Conservation (phyloP, 1,140 invertebrate genomes). For the Zaprionus ghesquierei region DNA sequence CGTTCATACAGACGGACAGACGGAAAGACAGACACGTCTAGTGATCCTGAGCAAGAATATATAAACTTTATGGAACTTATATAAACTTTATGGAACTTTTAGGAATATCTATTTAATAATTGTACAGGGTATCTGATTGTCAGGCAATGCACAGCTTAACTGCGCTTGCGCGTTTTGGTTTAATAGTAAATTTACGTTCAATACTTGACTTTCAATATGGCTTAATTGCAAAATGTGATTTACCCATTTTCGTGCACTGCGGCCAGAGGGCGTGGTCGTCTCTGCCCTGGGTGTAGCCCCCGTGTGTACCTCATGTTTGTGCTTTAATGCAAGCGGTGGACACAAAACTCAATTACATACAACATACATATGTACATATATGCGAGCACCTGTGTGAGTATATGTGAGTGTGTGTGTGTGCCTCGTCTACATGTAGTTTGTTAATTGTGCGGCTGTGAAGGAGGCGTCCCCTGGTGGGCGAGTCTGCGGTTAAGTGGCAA, state of each 20-base stretch:
- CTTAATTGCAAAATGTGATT: conserved; percentile 65
- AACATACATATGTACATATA: background rate
- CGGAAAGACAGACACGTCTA: too few relatives aligned
- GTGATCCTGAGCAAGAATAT: too few relatives aligned
- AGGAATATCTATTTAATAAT: background rate
- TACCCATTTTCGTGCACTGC: conserved; percentile 14
- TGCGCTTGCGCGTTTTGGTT: background rate
- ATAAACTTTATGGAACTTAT: too few relatives aligned
- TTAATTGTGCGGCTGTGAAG: conserved; percentile 8
- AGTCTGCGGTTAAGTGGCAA: conserved; percentile 20
- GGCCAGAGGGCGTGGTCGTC: background rate
- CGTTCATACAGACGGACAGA: too few relatives aligned
- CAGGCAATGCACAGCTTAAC: background rate
- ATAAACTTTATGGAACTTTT: too few relatives aligned
- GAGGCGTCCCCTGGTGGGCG: background rate
- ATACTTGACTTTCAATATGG: conserved; percentile 53
- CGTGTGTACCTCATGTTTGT: conserved; percentile 14
- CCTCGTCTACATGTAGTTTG: conserved; percentile 17
- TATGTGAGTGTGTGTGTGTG: background rate
- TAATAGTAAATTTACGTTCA: conserved; percentile 56
- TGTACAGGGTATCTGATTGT: background rate
- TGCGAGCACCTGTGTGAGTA: background rate
- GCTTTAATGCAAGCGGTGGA: conserved; percentile 44
- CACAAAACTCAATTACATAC: conserved; percentile 58
- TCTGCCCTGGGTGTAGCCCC: background rate